phyloP scores from a whole-genome alignment of 2,888 invertebrate genomes.

The Notodonta ziczac region DNA sequence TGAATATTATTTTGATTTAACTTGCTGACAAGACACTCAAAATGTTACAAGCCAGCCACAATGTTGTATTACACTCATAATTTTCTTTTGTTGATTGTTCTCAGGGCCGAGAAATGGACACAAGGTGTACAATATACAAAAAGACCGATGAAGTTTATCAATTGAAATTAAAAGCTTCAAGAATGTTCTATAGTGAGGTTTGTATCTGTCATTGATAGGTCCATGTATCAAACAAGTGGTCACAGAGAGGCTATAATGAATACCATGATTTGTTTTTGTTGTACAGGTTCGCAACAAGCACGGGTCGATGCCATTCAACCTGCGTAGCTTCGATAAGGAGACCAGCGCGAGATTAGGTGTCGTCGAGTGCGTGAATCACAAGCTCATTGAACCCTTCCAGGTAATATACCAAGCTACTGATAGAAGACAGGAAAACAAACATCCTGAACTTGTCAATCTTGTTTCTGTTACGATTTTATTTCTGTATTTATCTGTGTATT shows the following conservation, averaged over 20 bases:
- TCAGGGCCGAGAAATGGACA: conserved; percentile 95
- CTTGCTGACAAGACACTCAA: conserved; percentile 48
- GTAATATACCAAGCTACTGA: conserved; percentile 73
- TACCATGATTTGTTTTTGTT: conserved; percentile 8
- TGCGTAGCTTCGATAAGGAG: conserved; percentile 97
- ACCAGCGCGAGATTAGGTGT: conserved; percentile 99
- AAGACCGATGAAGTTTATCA: conserved; percentile 99
- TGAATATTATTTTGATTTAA: conserved; percentile 52
- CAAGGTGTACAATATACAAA: conserved; percentile 98
- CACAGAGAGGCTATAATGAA: not conserved
- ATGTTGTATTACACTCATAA: not conserved
- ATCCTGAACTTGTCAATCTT: too few species aligned
- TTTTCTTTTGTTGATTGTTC: conserved; percentile 26
- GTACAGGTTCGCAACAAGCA: conserved; percentile 92
- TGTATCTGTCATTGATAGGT: conserved; percentile 20
- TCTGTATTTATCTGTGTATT: too few species aligned
- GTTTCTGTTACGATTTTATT: too few species aligned
- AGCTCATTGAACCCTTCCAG: conserved; percentile 98
- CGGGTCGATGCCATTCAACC: conserved; percentile 98
- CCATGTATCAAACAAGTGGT: too few species aligned
- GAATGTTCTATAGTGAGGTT: conserved; percentile 94
- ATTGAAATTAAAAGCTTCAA: conserved; percentile 98
- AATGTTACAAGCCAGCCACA: not conserved
- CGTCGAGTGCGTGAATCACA: conserved; percentile 98
- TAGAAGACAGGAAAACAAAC: too few species aligned